A percentile compares a stretch with the other conserved stretches of the same genome.
Conservation (phyloP, 2,888 invertebrate genomes). For the Saturnia japonica region DNA sequence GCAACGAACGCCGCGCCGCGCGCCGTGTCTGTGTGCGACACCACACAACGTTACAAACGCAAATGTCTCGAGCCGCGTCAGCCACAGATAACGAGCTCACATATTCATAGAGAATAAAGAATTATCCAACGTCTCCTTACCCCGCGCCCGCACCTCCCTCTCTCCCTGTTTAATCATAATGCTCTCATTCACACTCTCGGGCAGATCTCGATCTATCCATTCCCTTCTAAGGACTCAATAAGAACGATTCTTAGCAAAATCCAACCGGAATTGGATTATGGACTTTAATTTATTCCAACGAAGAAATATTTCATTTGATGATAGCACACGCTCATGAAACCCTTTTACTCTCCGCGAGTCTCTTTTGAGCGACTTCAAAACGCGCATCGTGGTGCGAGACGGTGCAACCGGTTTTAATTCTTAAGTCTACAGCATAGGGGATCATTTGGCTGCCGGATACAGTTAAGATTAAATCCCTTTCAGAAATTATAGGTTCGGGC, state of each 20-base stretch:
- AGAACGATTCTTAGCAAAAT: conserved; percentile 61
- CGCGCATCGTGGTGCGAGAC: conserved; percentile 69
- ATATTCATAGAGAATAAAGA: conserved; percentile 83
- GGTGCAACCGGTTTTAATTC: conserved; percentile 78
- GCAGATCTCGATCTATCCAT: conserved; percentile 78
- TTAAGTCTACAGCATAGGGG: conserved; percentile 73
- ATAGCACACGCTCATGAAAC: conserved; percentile 69
- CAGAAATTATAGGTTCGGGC: conserved; percentile 69
- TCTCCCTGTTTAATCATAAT: conserved; percentile 64
- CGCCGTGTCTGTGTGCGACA: conserved; percentile 41
- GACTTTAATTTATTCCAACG: conserved; percentile 79
- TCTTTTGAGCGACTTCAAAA: conserved; percentile 67
- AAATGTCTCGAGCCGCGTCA: conserved; percentile 66
- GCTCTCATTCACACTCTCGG: conserved; percentile 80
- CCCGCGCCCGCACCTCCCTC: conserved; percentile 48
- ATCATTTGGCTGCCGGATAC: conserved; percentile 63
- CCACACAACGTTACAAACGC: conserved; percentile 49
- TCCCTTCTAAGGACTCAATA: conserved; percentile 69
- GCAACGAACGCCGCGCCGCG: background rate
- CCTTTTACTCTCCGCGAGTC: conserved; percentile 66
- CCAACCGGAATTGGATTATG: conserved; percentile 70
- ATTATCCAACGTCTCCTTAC: conserved; percentile 73
- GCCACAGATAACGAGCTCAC: conserved; percentile 78
- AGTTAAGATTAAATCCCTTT: conserved; percentile 68
- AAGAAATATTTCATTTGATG: conserved; percentile 80